phyloP scores from a whole-genome alignment of 2,113 vertebrate species.

The Atlantisia rogersi region DNA sequence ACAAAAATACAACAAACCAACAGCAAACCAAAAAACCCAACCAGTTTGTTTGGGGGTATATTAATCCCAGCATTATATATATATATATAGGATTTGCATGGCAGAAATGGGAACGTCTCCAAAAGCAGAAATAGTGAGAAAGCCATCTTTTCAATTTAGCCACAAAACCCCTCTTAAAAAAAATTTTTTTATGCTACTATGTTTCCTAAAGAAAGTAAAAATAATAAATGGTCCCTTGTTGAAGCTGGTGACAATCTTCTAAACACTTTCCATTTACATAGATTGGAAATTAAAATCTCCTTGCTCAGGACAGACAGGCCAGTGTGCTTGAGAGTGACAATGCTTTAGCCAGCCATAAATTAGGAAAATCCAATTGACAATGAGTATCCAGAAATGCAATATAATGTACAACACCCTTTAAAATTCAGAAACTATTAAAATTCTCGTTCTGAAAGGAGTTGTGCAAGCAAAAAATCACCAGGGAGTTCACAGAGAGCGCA shows the following conservation, averaged over 20 bases:
- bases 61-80: not conserved
- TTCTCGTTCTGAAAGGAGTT: not conserved
- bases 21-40: no score
- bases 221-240: not conserved
- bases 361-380: not conserved
- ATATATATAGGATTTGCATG: not conserved
- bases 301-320: not conserved
- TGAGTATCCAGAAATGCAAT: not conserved
- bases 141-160: not conserved
- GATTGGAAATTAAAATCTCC: not conserved
- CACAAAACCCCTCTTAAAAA: not conserved
- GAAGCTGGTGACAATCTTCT: not conserved
- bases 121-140: not conserved
- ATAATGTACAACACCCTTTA: not conserved
- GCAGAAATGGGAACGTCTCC: not conserved
- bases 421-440: not conserved
- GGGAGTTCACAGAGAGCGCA: accelerated
- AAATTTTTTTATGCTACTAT: not conserved
- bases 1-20: no score
- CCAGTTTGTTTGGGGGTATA: not conserved
- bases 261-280: not conserved
- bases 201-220: not conserved
- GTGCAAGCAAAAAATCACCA: not conserved
- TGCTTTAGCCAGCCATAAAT: not conserved
- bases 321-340: not conserved